Percentiles rank a stretch among this genome's conserved stretches.
Conservation (phyloP, 1,140 invertebrate genomes). For the Drosophila kanapiae region DNA sequence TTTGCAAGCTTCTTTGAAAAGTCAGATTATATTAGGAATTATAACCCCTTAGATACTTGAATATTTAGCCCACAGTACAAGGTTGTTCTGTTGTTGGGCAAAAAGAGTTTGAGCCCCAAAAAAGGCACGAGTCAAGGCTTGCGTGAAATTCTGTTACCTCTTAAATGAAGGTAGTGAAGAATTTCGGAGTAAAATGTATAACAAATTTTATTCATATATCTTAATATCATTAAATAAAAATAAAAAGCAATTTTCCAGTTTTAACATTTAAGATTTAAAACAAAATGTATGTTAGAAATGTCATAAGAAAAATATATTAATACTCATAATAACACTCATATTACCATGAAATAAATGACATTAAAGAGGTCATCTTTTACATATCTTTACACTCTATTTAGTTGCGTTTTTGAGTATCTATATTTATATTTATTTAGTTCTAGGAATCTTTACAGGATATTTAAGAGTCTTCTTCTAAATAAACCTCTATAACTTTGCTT, state of each 20-base stretch:
- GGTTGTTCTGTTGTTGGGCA: background rate
- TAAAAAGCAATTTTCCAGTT: background rate
- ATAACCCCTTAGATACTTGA: background rate
- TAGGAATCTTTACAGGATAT: background rate
- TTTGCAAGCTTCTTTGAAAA: background rate
- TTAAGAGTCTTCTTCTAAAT: background rate
- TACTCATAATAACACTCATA: no score
- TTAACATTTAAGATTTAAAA: background rate
- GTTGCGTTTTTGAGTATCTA: fast-evolving
- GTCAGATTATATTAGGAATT: background rate
- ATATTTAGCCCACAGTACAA: conserved; percentile 25
- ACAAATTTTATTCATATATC: background rate
- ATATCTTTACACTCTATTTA: background rate
- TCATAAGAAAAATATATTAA: background rate
- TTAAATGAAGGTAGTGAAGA: background rate
- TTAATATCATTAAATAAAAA: background rate
- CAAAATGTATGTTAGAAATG: background rate
- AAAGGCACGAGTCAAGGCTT: conserved; percentile 7
- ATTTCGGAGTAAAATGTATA: no score
- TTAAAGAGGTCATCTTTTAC: background rate
- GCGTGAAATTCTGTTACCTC: conserved; percentile 4
- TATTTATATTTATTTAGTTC: background rate
- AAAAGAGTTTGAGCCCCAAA: conserved; percentile 1
- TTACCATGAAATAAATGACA: background rate
- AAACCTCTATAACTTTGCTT: background rate